These are phyloP conservation scores for Solenopsis invicta DNA, from an alignment of 1,140 invertebrate species.

Conservation along the genomic window DNA sequence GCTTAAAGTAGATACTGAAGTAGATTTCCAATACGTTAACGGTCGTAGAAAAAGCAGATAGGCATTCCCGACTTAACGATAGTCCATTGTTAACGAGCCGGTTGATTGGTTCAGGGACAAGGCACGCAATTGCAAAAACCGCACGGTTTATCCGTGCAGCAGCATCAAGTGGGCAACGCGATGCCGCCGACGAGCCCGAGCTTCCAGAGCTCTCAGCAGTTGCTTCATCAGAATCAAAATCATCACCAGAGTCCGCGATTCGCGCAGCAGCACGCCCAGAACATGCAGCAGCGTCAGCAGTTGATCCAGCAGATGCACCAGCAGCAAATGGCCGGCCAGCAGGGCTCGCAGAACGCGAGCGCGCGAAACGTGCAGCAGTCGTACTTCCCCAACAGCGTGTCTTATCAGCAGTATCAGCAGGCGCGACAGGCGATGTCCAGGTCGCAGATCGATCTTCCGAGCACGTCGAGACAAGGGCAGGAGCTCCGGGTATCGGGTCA, in stretches of 20 bases:
- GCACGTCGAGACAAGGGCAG: constrained; percentile 81
- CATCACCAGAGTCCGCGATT: constrained; percentile 82
- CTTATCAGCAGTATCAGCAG: constrained; percentile 85
- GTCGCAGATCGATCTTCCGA: constrained; percentile 84
- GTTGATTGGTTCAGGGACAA: constrained; percentile 67
- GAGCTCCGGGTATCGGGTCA: constrained; percentile 80
- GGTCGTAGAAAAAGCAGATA: background rate
- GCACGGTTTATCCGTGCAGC: constrained; percentile 80
- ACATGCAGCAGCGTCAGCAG: constrained; percentile 86
- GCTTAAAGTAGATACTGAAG: background rate
- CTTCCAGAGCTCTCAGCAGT: constrained; percentile 83
- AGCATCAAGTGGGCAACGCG: constrained; percentile 63
- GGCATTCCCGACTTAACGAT: constrained; percentile 28
- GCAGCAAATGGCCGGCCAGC: constrained; percentile 86
- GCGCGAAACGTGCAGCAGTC: constrained; percentile 68
- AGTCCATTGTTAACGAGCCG: constrained; percentile 21
- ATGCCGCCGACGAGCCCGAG: constrained; percentile 65
- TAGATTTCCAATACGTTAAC: background rate
- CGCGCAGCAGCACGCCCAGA: constrained; percentile 84
- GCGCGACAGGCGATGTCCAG: constrained; percentile 84
- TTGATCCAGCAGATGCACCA: constrained; percentile 89
- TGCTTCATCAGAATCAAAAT: constrained; percentile 83
- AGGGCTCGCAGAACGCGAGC: constrained; percentile 60
- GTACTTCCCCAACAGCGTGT: constrained; percentile 80
- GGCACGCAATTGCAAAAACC: constrained; percentile 70